Base-by-base conservation (phyloP, 1,140 invertebrate genomes). In the Zaprionus africanus region DNA sequence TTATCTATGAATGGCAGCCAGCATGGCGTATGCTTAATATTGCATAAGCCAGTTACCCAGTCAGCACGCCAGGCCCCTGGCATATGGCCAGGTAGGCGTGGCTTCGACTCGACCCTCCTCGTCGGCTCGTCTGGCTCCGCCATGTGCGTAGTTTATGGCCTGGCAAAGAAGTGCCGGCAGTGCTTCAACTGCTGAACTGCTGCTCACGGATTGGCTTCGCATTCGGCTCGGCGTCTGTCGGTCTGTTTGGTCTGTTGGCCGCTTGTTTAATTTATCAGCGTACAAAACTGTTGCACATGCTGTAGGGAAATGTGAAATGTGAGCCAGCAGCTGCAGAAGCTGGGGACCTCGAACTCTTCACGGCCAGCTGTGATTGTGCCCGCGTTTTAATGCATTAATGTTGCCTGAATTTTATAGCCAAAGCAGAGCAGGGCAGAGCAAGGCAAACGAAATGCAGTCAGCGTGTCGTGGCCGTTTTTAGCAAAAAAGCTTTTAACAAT, bases 401-500 rank as follows among this genome's bases (percentile, higher is more conserved):
- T 90, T 84, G 75, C 85, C 77, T 68, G 73, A 73, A 81, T 87
- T 78, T 72, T 70, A 83, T 74, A 56, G 63, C 60, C 72, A 59
- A 75, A 56, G 60, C 63, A 22, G 51, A 7, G 36, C 34, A 22
- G 51, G 7, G 36, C 34, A 58, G 28, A 28, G 53, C 34, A 24
- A 34, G 26, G 13, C 22, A 62, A n/a, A 57, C 19, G 15, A 62
- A 73, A 66, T 54, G 65, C 75, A 73, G 51, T 56, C 70, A 58
- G 70, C 57, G 43, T 76, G 28, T 62, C 36, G 43, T 65, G 67
- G 61, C 41, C 68, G 76, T 68, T 70, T 76, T 78, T 76, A 76
- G 76, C 85, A 66, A 90, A 87, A 87, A 87, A 88, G 84, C 85
- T 91, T 91, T 84, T 91, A 91, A 88, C 87, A 91, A 91, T 91